Conservation (phyloP, 2,797 vertebrate species). For the Hippocampus kuda region DNA sequence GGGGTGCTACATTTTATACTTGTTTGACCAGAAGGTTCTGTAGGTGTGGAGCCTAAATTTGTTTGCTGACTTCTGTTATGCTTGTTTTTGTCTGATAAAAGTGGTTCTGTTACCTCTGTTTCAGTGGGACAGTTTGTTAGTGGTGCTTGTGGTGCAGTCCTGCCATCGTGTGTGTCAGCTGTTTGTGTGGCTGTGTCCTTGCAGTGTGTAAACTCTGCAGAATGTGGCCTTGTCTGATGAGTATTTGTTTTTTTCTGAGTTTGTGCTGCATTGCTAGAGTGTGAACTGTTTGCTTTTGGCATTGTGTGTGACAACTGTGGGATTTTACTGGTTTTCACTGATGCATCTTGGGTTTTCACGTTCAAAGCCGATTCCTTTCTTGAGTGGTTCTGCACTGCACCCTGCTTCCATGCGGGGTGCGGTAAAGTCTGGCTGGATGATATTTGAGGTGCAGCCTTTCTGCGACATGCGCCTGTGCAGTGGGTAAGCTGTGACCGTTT, state of each 20-base stretch:
- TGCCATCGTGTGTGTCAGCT: constrained; percentile 26
- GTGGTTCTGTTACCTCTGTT: constrained; percentile 16
- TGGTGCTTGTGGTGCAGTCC: constrained; percentile 24
- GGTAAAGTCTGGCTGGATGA: constrained; percentile 65
- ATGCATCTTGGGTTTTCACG: constrained; percentile 35
- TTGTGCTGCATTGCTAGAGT: constrained; percentile 31
- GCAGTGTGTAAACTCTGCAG: constrained; percentile 47
- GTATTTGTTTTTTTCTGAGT: constrained; percentile 37
- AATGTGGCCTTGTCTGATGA: constrained; percentile 43
- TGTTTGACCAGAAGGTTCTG: constrained; percentile 17
- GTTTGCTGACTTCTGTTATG: constrained; percentile 16
- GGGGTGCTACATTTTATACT: constrained; percentile 25
- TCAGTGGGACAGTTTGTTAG: constrained; percentile 21
- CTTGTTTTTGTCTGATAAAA: constrained; percentile 28
- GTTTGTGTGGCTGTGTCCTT: constrained; percentile 55
- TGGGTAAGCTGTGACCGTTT: constrained; percentile 60
- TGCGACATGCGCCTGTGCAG: constrained; percentile 64
- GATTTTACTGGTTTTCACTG: constrained; percentile 27
- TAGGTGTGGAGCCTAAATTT: constrained; percentile 21
- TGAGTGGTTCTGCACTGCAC: constrained; percentile 29
- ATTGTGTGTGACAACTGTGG: constrained; percentile 56
- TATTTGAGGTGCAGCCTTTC: constrained; percentile 50
- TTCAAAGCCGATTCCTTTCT: constrained; percentile 41
- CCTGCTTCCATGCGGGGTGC: constrained; percentile 47
- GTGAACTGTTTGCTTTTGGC: constrained; percentile 56